Evolutionary conservation across 2,888 invertebrate genomes (phyloP).

Genomic region (Platycheirus albimanus): DNA sequence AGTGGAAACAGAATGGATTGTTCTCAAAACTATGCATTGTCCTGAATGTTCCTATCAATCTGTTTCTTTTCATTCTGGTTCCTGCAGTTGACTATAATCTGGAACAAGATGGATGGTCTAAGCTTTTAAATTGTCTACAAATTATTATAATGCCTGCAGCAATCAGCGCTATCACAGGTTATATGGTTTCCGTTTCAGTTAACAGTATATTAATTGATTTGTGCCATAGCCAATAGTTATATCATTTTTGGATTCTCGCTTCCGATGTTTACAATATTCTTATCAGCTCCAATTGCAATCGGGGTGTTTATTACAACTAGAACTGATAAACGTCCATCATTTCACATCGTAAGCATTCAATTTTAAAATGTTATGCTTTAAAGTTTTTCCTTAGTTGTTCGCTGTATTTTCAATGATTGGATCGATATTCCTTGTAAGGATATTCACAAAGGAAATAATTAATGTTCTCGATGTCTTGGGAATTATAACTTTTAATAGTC

Average conservation of each 20-base stretch:
- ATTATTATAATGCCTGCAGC: slow-evolving; percentile 82
- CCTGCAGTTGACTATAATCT: slow-evolving; percentile 84
- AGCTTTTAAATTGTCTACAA: slow-evolving; percentile 84
- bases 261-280: slow-evolving; percentile 13
- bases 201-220: too few relatives aligned
- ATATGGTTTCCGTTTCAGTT: too few relatives aligned
- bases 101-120: slow-evolving; percentile 84
- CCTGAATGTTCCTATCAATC: slow-evolving; percentile 83
- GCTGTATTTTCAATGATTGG: slow-evolving; percentile 75
- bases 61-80: slow-evolving; percentile 84
- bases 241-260: slow-evolving; percentile 7
- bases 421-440: slow-evolving; percentile 85
- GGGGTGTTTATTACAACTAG: slow-evolving; percentile 72
- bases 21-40: slow-evolving; percentile 26
- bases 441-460: slow-evolving; percentile 86
- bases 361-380: too few relatives aligned
- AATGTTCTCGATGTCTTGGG: slow-evolving; percentile 84
- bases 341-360: slow-evolving; percentile 75
- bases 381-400: too few relatives aligned
- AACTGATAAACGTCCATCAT: slow-evolving; percentile 76
- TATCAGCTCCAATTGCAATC: slow-evolving; percentile 70
- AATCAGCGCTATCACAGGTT: slow-evolving; percentile 43
- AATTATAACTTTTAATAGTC: slow-evolving; percentile 84
- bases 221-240: background rate
- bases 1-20: slow-evolving; percentile 55